A percentile compares a stretch with the other conserved stretches of the same genome.
Evolutionary conservation across 2,888 invertebrate species (phyloP).

Genomic region (Aplocera efformata): DNA sequence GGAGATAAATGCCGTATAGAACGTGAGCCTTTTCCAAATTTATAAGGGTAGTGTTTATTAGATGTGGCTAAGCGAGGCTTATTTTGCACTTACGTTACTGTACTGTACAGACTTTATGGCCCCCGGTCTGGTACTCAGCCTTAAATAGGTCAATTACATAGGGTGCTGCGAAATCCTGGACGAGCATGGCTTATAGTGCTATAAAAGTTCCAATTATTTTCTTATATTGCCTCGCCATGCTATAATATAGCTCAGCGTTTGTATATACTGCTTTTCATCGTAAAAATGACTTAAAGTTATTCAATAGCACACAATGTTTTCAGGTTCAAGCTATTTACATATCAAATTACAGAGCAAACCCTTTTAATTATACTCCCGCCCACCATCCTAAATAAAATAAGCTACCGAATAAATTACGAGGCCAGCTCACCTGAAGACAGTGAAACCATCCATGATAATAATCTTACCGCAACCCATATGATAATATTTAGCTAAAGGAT

Average conservation of each 20-base stretch:
- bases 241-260: no score
- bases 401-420: constrained; percentile 17
- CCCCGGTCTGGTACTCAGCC: constrained; percentile 15
- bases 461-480: constrained; percentile 26
- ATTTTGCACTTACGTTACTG: constrained; percentile 28
- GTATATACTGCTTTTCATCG: no score
- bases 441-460: constrained; percentile 27
- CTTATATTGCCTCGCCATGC: no score
- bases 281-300: no score
- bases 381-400: constrained; percentile 21
- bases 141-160: constrained; percentile 26
- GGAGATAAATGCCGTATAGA: constrained; percentile 33
- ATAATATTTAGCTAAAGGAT: constrained; percentile 32
- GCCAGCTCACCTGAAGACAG: constrained; percentile 24
- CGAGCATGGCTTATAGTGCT: constrained; percentile 12
- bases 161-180: constrained; percentile 4
- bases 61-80: constrained; percentile 17
- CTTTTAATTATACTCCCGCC: constrained; percentile 2
- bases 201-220: constrained; percentile 7
- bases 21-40: constrained; percentile 37
- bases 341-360: constrained; percentile 4
- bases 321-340: not conserved
- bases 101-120: constrained; percentile 17
- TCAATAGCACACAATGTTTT: no score
- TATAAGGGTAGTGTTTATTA: constrained; percentile 36